Evolutionary conservation across 2,113 vertebrate species (phyloP).

Genomic region (Paedocypris sp.): DNA sequence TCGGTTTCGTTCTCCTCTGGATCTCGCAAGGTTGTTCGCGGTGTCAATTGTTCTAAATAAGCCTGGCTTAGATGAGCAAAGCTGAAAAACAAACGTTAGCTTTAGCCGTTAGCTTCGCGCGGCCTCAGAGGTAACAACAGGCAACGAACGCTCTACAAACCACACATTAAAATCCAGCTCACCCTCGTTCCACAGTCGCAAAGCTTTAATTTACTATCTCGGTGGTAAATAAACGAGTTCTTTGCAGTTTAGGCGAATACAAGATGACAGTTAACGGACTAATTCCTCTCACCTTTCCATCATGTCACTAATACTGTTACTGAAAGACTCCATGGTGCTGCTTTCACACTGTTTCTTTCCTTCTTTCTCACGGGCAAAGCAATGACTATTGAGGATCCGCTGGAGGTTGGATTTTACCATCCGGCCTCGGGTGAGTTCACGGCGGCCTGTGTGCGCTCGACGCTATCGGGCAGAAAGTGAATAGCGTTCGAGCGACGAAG

Average conservation of each 20-base stretch:
- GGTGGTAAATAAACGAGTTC: neutral
- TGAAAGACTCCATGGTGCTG: constrained; percentile 59
- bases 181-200: too few species aligned
- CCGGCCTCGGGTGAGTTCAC: constrained; percentile 68
- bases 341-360: constrained; percentile 55
- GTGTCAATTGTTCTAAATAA: neutral
- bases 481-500: neutral
- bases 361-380: constrained; percentile 76
- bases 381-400: constrained; percentile 78
- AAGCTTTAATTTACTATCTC: too few species aligned
- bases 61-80: neutral
- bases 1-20: neutral
- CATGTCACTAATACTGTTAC: constrained; percentile 64
- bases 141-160: neutral
- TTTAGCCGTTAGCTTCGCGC: constrained; percentile 13
- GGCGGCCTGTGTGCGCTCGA: constrained; percentile 54
- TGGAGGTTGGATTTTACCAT: constrained; percentile 82
- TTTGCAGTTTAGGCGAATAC: too few species aligned
- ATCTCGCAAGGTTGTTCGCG: neutral
- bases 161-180: neutral
- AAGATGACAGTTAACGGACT: too few species aligned
- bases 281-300: constrained; percentile 63
- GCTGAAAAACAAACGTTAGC: constrained; percentile 25
- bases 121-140: neutral
- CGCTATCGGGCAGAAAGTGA: constrained; percentile 37